Conservation (phyloP, 1,140 invertebrate genomes). For the Pectinophora gossypiella region DNA sequence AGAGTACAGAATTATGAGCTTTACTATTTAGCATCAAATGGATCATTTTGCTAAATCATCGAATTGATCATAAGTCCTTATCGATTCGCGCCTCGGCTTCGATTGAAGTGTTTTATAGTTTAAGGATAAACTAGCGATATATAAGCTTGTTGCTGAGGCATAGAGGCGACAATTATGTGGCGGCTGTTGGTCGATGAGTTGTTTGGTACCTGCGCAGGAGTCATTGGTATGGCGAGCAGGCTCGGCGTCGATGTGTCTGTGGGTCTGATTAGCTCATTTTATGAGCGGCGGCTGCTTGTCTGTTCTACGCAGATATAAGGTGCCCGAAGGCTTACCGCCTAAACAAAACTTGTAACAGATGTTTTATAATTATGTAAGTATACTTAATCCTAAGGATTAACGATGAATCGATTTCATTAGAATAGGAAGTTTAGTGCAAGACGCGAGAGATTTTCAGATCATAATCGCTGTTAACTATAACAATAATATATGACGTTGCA, state of each 20-base stretch:
- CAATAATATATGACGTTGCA: too few relatives aligned
- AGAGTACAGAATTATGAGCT: background rate
- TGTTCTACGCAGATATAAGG: constrained; percentile 18
- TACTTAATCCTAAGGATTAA: too few relatives aligned
- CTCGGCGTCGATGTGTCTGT: constrained; percentile 68
- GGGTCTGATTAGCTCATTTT: constrained; percentile 61
- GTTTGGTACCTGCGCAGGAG: constrained; percentile 16
- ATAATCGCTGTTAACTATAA: too few relatives aligned
- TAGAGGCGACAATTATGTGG: constrained; percentile 10
- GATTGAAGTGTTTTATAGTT: constrained; percentile 39
- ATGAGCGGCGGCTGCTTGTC: constrained; percentile 49
- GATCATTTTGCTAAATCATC: too few relatives aligned
- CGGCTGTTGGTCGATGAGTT: constrained; percentile 17
- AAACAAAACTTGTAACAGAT: too few relatives aligned
- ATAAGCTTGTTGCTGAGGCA: constrained; percentile 12
- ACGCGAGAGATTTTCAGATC: too few relatives aligned
- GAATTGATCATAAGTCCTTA: constrained; percentile 25
- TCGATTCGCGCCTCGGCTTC: constrained; percentile 33
- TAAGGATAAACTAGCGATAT: constrained; percentile 6
- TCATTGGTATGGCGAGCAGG: constrained; percentile 57
- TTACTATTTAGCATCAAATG: too few relatives aligned
- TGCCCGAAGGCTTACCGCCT: background rate
- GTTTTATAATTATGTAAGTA: too few relatives aligned
- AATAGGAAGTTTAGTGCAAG: too few relatives aligned
- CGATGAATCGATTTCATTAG: too few relatives aligned